Percentiles rank a stretch among this genome's conserved stretches.
phyloP scores from a whole-genome alignment of 2,797 vertebrate genomes.

The Syndactyla subalaris region DNA sequence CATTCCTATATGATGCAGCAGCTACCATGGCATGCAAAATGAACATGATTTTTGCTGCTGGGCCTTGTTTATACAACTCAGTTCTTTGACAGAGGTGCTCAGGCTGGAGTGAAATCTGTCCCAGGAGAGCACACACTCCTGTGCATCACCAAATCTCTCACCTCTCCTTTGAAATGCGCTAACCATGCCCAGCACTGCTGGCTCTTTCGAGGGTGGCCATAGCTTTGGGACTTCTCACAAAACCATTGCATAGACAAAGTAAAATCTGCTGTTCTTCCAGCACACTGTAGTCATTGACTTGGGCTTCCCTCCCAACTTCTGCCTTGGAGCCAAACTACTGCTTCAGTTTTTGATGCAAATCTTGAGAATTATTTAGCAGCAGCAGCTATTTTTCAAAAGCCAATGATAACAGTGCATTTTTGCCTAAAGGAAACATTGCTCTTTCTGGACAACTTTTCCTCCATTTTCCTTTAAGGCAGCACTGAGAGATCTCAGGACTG shows the following conservation, averaged over 20 bases:
- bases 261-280: neutral
- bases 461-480: slow-evolving; percentile 30
- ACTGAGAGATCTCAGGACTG: neutral
- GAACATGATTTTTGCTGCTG: neutral
- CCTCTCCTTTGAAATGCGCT: neutral
- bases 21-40: neutral
- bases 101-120: neutral
- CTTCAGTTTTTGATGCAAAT: slow-evolving; percentile 43
- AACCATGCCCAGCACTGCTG: neutral
- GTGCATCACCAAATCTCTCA: neutral
- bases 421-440: slow-evolving; percentile 55
- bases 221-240: neutral
- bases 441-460: slow-evolving; percentile 45
- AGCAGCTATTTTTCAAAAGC: slow-evolving; percentile 17
- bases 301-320: neutral
- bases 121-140: neutral
- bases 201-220: neutral
- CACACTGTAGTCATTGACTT: neutral
- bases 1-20: neutral
- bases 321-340: slow-evolving; percentile 26
- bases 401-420: neutral
- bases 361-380: slow-evolving; percentile 18
- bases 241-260: neutral
- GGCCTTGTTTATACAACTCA: neutral
- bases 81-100: neutral